A percentile compares a stretch with the other conserved stretches of the same genome.
phyloP scores from a whole-genome alignment of 1,140 invertebrate species.

The Aphidius ervi region DNA sequence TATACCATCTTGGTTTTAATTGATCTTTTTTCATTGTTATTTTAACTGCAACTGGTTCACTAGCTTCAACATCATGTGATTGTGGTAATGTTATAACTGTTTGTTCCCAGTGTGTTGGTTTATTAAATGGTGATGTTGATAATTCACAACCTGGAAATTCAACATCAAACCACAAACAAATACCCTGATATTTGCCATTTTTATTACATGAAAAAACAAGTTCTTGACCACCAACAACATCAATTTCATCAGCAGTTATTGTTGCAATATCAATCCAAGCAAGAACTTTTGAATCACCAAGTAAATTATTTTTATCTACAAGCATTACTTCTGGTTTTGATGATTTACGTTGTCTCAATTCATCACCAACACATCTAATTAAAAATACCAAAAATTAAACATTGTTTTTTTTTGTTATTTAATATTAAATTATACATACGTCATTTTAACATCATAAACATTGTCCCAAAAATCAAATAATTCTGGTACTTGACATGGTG shows the following conservation, averaged over 20 bases:
- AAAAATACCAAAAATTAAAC: not conserved
- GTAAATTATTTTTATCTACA: conserved; percentile 44
- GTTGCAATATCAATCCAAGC: conserved; percentile 72
- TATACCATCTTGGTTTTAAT: conserved; percentile 55
- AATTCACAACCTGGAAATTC: conserved; percentile 62
- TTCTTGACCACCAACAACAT: conserved; percentile 69
- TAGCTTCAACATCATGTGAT: conserved; percentile 61
- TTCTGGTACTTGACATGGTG: conserved; percentile 66
- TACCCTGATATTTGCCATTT: conserved; percentile 66
- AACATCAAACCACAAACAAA: conserved; percentile 86
- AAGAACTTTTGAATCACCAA: conserved; percentile 62
- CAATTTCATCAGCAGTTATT: conserved; percentile 64
- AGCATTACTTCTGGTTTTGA: conserved; percentile 42
- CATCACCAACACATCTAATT: conserved; percentile 37
- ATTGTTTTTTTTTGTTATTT: conserved; percentile 55
- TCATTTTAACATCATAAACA: conserved; percentile 95
- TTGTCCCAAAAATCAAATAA: conserved; percentile 83
- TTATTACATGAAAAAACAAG: conserved; percentile 50
- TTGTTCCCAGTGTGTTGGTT: conserved; percentile 96
- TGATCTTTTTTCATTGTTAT: conserved; percentile 43
- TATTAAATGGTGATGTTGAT: conserved; percentile 70
- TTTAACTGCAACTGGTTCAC: conserved; percentile 60
- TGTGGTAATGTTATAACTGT: conserved; percentile 81
- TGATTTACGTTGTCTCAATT: conserved; percentile 35
- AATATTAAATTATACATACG: conserved; percentile 60